Percentiles rank a stretch among this genome's conserved stretches.
These are phyloP conservation scores for Trichonephila inaurata DNA, from an alignment of 1,140 invertebrate genomes.

Conservation along the genomic window DNA sequence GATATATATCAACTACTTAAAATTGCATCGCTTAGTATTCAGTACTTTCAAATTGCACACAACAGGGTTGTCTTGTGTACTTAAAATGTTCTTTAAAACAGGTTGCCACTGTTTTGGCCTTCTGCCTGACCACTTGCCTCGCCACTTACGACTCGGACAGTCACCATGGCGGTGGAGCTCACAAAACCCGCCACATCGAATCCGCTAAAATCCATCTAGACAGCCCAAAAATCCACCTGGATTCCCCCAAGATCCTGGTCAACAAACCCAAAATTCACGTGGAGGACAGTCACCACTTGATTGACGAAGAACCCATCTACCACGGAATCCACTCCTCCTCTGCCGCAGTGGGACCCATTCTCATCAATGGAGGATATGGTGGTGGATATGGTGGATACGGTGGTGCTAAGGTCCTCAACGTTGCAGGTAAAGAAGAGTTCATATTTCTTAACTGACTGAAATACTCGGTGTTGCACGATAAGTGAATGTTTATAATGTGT, in stretches of 20 bases:
- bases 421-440: not conserved
- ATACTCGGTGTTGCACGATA: not conserved
- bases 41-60: too few species aligned
- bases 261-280: slow-evolving; percentile 1
- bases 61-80: too few species aligned
- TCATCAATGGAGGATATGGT: slow-evolving; percentile 29
- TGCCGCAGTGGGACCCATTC: not conserved
- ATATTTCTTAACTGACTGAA: not conserved
- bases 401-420: not conserved
- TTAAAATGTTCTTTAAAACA: not conserved
- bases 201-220: slow-evolving; percentile 34
- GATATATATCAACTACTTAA: too few species aligned
- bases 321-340: not conserved
- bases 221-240: slow-evolving; percentile 35
- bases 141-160: not conserved
- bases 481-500: too few species aligned
- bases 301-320: slow-evolving; percentile 10
- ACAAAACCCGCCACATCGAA: not conserved
- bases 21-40: too few species aligned
- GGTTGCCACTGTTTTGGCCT: not conserved
- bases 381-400: slow-evolving; percentile 30
- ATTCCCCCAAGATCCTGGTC: slow-evolving; percentile 32
- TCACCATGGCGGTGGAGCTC: not conserved
- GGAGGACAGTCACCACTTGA: not conserved
- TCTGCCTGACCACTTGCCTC: not conserved